Evolutionary conservation across 2,797 vertebrate species (phyloP).

Genomic region (Erithacus rubecula): DNA sequence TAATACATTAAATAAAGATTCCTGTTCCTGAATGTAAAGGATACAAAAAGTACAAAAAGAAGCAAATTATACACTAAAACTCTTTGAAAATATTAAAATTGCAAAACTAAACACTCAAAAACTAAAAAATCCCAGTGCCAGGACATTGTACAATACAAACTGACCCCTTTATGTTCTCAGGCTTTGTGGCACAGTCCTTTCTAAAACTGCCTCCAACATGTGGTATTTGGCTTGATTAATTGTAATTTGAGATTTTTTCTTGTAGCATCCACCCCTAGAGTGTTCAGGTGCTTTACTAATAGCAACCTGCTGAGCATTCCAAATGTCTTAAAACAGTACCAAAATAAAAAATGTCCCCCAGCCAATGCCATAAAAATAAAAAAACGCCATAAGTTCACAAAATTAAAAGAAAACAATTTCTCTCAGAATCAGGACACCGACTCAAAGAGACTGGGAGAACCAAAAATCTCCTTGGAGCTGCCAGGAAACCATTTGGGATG

Average conservation of each 20-base stretch:
- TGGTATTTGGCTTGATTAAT: not conserved
- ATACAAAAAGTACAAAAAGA: not conserved
- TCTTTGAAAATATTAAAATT: not conserved
- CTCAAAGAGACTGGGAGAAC: not conserved
- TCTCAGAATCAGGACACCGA: not conserved
- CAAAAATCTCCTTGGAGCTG: not conserved
- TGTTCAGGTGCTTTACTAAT: not conserved
- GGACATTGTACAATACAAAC: accelerated
- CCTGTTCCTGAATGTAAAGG: not conserved
- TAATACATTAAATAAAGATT: not conserved
- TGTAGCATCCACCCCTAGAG: not conserved
- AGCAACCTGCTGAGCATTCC: not conserved
- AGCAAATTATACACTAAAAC: not conserved
- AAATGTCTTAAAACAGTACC: not conserved
- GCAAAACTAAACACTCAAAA: not conserved
- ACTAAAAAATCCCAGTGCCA: not conserved
- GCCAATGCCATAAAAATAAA: not conserved
- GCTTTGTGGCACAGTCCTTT: not conserved
- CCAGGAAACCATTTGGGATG: not conserved
- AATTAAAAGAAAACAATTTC: not conserved
- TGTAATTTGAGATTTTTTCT: not conserved
- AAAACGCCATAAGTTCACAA: not conserved
- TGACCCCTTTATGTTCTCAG: not conserved
- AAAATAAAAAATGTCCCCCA: not conserved
- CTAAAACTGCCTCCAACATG: not conserved